phyloP scores from a whole-genome alignment of 2,113 vertebrate species.

The Setophaga kirtlandii region DNA sequence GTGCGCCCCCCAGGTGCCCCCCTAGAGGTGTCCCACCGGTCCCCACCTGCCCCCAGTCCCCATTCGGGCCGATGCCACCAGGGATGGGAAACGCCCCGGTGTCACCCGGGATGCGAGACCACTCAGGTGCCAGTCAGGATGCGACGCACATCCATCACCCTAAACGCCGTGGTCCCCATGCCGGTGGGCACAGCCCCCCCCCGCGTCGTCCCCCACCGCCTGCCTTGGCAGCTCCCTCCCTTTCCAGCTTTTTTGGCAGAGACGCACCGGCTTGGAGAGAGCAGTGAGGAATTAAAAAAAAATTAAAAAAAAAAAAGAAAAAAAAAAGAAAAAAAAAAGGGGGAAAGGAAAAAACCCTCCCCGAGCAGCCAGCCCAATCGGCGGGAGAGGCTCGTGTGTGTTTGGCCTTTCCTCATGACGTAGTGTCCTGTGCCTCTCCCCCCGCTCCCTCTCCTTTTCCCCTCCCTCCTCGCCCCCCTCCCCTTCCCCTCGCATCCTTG shows the following conservation, averaged over 20 bases:
- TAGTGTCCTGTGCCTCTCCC: slow-evolving; percentile 74
- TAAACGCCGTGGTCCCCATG: background rate
- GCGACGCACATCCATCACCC: background rate
- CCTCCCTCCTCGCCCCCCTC: slow-evolving; percentile 55
- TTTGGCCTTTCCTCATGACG: slow-evolving; percentile 84
- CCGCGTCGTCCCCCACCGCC: background rate
- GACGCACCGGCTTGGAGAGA: slow-evolving; percentile 75
- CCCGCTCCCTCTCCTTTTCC: slow-evolving; percentile 4
- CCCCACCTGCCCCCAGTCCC: background rate
- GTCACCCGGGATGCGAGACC: background rate
- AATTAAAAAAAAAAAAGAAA: background rate
- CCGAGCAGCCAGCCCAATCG: slow-evolving; percentile 68
- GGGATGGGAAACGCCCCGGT: background rate
- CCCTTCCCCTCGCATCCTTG: slow-evolving; percentile 73
- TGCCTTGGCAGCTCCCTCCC: slow-evolving; percentile 45
- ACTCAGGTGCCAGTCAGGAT: background rate
- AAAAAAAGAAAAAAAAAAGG: background rate
- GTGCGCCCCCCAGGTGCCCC: no score
- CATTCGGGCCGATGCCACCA: background rate
- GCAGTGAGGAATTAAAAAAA: slow-evolving; percentile 67
- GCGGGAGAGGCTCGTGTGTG: slow-evolving; percentile 73
- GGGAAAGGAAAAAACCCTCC: background rate
- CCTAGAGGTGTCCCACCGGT: no score
- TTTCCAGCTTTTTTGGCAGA: slow-evolving; percentile 39
- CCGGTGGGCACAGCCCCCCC: slow-evolving; percentile 45